Base-by-base conservation (phyloP, 2,113 vertebrate genomes). In the Cariama cristata region DNA sequence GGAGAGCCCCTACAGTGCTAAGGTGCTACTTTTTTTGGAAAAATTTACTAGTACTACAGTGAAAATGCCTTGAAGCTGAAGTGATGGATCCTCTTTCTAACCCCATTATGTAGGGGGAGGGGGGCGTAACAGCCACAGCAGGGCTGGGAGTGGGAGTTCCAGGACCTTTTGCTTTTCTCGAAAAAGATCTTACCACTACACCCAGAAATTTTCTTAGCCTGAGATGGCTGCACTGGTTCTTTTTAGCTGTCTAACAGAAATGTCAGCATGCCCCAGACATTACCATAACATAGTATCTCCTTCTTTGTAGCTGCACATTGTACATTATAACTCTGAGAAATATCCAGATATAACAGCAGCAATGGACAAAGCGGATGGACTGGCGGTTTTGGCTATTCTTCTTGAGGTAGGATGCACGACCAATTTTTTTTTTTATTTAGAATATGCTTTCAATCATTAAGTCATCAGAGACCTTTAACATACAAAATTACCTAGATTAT, bases 321-420 rank as follows among this genome's bases (percentile, higher is more conserved):
- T 99, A 28, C 99, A 99, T 96, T 99, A 98, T 90, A 99, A 99
- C 96, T 99, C 99, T 14, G 99, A 99, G 79, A 99, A 98, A 90
- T 99, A 99, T 50, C 93, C 97, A n/a, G 98, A 99, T 49, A 30
- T 98, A 66, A 97, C 98, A 56, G 64, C 75, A 19, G 99, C 99
- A 56, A 97, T 98, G 20, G 98, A 99, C 97, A 99, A 99, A 96
- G 95, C 98, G 1, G 98, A 99, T 21, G 99, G 99, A 32, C 97
- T 99, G 56, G 99, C 99, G 0, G 99, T 99, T 90, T 95, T 99
- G 52, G 99, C 99, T 38, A 94, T 99, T 96, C 98, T 99, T 60
- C 98, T 99, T 27, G 98, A 99, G 99, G 99, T 99, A 97, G 98
- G 98, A 56, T n/a, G 13, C 17, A 35, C 33, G 24, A 50, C 21